Evolutionary conservation across 2,797 vertebrate species (phyloP), one percentile per base, ranked within the genome.

Genomic region (Geotrypetes seraphini): DNA sequence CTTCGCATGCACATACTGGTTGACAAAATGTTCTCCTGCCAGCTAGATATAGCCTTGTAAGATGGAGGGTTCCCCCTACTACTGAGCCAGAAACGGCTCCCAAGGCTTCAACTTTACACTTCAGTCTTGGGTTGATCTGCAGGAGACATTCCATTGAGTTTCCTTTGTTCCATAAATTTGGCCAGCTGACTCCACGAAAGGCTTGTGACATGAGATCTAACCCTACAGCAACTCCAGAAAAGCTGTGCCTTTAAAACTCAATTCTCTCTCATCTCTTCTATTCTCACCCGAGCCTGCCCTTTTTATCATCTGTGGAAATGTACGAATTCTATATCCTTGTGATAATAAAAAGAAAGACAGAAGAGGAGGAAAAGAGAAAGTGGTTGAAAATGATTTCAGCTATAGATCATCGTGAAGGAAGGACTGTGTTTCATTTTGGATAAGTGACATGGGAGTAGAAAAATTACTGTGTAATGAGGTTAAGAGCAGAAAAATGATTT

Each of bases 401-500:
- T 36, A 50, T 18, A 43, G 47, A 62, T 69, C 57, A 40, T 65
- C 56, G 44, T 31, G 46, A 60, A 5, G 26, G 47, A 28, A 55
- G 45, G 42, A 65, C 31, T 1, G 32, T 56, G 29, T 38, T 66
- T 62, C 62, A 53, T 64, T 59, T 70, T 42, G 43, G 31, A 26
- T 26, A 47, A 56, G 53, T 60, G 66, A 43, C 48, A 43, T 2
- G 1, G 28, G 51, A 47, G 33, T 34, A 47, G 50, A 49, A 47
- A 52, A 65, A 53, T 11, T 39, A 43, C 17, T 9, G 22, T 30
- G 42, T 59, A 55, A 65, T 42, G 53, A 39, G 31, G 56, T 36
- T 63, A 38, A 36, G 41, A n/a, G 43, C 25, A 48, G 57, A 73
- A 45, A 39, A 51, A 47, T 63, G 55, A 53, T 57, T 63, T 61